Percentiles rank a stretch among this genome's conserved stretches.
phyloP scores from a whole-genome alignment of 2,888 invertebrate species.

The Beris chalybata region DNA sequence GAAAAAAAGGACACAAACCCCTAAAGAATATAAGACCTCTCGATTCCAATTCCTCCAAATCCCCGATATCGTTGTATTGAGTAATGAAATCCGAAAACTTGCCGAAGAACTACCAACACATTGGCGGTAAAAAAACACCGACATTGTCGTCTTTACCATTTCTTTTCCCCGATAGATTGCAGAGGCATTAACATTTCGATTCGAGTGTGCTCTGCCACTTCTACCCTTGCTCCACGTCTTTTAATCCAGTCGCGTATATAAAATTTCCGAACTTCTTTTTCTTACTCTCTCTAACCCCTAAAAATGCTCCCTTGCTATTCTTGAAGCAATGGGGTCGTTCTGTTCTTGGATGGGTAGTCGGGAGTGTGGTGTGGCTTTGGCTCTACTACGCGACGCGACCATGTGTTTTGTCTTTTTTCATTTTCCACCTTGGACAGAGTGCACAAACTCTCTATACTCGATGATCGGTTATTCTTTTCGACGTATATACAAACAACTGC shows the following conservation, averaged over 20 bases:
- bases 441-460: conserved; percentile 1
- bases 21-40: conserved; percentile 5
- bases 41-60: conserved; percentile 13
- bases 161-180: too few species aligned
- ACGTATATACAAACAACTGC: not conserved
- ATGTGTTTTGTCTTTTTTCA: not conserved
- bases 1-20: not conserved
- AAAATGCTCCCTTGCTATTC: too few species aligned
- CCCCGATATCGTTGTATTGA: conserved; percentile 5
- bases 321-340: too few species aligned
- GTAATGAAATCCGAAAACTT: not conserved
- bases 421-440: not conserved
- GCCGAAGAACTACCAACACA: not conserved
- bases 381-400: not conserved
- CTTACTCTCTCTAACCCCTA: too few species aligned
- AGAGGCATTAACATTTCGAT: too few species aligned
- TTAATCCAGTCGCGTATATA: too few species aligned
- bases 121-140: too few species aligned
- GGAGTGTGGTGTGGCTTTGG: not conserved
- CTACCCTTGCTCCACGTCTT: too few species aligned
- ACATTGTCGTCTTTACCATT: too few species aligned
- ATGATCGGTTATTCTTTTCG: conserved; percentile 12
- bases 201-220: too few species aligned
- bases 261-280: too few species aligned
- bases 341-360: too few species aligned